phyloP scores from a whole-genome alignment of 2,113 vertebrate species.

The Serilophus lunatus region DNA sequence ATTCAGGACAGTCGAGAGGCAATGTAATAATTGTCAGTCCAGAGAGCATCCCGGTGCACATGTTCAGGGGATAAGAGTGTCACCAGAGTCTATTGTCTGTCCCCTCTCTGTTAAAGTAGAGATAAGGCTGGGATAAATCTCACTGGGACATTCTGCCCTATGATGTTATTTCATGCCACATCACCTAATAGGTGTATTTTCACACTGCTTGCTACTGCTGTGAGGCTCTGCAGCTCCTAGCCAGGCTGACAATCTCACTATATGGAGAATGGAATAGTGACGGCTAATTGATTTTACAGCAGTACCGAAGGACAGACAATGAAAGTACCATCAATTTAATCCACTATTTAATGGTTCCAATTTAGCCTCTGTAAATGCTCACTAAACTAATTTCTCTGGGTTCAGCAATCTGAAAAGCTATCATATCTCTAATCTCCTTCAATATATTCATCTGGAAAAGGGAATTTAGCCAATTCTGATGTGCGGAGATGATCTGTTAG shows the following conservation, averaged over 20 bases:
- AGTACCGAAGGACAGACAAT: conserved; percentile 99
- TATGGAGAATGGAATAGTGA: conserved; percentile 99
- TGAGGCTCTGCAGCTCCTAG: conserved; percentile 90
- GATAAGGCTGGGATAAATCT: conserved; percentile 74
- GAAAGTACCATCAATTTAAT: conserved; percentile 99
- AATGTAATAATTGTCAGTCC: conserved; percentile 65
- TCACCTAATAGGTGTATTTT: conserved; percentile 76
- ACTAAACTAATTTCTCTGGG: conserved; percentile 99
- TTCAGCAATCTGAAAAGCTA: conserved; percentile 99
- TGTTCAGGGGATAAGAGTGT: conserved; percentile 71
- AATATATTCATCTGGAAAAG: conserved; percentile 99
- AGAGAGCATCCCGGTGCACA: conserved; percentile 58
- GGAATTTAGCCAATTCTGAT: conserved; percentile 99
- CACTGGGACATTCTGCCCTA: conserved; percentile 67
- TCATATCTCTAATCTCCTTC: conserved; percentile 99
- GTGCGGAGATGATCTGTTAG: conserved; percentile 99
- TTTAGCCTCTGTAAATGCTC: conserved; percentile 99
- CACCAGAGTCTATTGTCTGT: conserved; percentile 74
- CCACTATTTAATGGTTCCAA: conserved; percentile 99
- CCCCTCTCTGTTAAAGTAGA: conserved; percentile 74
- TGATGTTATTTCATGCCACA: conserved; percentile 69
- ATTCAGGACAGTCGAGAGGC: conserved; percentile 46
- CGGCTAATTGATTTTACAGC: conserved; percentile 99
- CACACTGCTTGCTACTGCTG: conserved; percentile 73
- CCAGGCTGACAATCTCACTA: conserved; percentile 92